phyloP scores from a whole-genome alignment of 2,113 vertebrate genomes.

The Halcyon malimbica region DNA sequence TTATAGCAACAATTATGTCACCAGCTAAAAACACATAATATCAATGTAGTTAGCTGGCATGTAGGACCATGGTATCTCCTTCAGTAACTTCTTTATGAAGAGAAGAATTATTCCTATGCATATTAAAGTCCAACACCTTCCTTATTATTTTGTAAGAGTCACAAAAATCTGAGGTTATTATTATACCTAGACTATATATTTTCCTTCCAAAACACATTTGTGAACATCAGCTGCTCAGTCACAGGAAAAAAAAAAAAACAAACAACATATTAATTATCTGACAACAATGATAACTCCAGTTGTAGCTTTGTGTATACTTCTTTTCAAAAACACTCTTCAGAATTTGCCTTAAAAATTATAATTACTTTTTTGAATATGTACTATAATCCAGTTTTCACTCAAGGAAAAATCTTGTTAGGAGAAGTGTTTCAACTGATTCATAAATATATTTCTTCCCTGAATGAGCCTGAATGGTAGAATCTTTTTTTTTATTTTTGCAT shows the following conservation, averaged over 20 bases:
- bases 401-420: background rate
- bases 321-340: background rate
- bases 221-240: background rate
- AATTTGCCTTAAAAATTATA: background rate
- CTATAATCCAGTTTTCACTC: background rate
- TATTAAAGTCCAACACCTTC: background rate
- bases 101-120: background rate
- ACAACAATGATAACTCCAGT: background rate
- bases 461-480: background rate
- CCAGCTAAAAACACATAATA: background rate
- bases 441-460: background rate
- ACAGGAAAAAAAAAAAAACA: background rate
- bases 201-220: background rate
- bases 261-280: background rate
- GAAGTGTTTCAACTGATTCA: background rate
- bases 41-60: background rate
- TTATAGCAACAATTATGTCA: background rate
- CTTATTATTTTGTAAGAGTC: background rate
- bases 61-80: background rate
- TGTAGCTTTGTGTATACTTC: background rate
- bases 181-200: background rate
- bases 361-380: background rate
- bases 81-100: background rate
- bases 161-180: background rate
- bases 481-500: background rate